Evolutionary conservation across 2,113 vertebrate genomes (phyloP).

Genomic region (Psettodes erumei): DNA sequence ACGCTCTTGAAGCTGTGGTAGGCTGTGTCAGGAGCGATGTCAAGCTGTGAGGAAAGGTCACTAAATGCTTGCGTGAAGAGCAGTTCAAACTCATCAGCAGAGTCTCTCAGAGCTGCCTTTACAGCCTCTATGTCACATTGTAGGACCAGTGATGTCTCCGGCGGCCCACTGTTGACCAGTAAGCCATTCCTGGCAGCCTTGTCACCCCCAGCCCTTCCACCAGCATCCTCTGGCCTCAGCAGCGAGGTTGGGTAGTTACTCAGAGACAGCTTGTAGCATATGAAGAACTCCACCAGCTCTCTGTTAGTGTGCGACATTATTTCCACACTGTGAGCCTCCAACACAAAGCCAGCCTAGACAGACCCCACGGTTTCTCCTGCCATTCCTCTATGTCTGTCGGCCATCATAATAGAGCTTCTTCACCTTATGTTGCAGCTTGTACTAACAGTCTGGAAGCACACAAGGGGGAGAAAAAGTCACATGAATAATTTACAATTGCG

Average conservation of each 20-base stretch:
- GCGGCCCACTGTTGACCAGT: background rate
- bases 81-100: slow-evolving; percentile 93
- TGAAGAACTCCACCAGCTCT: slow-evolving; percentile 93
- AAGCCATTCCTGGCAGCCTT: slow-evolving; percentile 37
- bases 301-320: slow-evolving; percentile 81
- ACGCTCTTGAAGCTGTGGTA: slow-evolving; percentile 96
- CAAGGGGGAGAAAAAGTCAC: background rate
- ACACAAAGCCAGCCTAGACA: slow-evolving; percentile 45
- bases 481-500: background rate
- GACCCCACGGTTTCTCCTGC: slow-evolving; percentile 26
- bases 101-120: slow-evolving; percentile 88
- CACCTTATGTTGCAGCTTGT: background rate
- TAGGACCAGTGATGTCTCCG: background rate
- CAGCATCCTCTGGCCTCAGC: slow-evolving; percentile 75
- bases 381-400: slow-evolving; percentile 25
- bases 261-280: slow-evolving; percentile 93
- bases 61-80: slow-evolving; percentile 90
- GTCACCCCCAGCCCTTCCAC: slow-evolving; percentile 70
- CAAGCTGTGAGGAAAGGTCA: slow-evolving; percentile 91
- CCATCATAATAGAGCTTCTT: slow-evolving; percentile 24
- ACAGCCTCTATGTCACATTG: slow-evolving; percentile 71
- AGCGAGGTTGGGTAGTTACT: slow-evolving; percentile 87
- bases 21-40: slow-evolving; percentile 90
- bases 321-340: slow-evolving; percentile 33
- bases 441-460: slow-evolving; percentile 34